These are phyloP conservation scores for Drosophila atripex DNA, from an alignment of 2,888 invertebrate species.

Conservation along the genomic window DNA sequence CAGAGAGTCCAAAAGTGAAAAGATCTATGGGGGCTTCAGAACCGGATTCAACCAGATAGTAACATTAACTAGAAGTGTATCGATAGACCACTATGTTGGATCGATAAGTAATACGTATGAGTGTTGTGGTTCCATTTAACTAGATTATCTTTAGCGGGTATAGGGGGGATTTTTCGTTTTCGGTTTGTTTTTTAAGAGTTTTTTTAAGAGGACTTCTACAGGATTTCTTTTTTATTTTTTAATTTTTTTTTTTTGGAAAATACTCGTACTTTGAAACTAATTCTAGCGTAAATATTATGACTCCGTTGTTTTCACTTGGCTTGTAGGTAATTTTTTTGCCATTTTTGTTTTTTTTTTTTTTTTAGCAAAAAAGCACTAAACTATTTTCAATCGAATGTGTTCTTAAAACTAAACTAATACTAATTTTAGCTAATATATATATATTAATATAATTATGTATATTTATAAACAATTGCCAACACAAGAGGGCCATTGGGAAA, in stretches of 20 bases:
- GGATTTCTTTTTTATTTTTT: neutral
- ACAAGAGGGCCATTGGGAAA: conserved; percentile 22
- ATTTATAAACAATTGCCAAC: conserved; percentile 11
- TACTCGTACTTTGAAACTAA: conserved; percentile 17
- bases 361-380: conserved; percentile 7
- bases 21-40: neutral
- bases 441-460: conserved; percentile 11
- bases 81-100: conserved; percentile 18
- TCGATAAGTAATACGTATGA: conserved; percentile 48
- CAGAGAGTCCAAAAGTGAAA: too few species aligned
- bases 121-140: conserved; percentile 37
- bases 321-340: conserved; percentile 10
- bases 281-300: conserved; percentile 29
- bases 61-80: conserved; percentile 35
- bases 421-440: conserved; percentile 39
- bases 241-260: conserved; percentile 9
- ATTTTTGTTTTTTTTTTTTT: conserved; percentile 1
- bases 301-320: conserved; percentile 40
- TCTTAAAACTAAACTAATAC: conserved; percentile 24
- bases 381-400: conserved; percentile 11
- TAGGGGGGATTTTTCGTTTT: neutral
- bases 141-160: conserved; percentile 41
- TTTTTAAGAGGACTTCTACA: conserved; percentile 31
- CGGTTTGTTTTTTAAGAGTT: too few species aligned
- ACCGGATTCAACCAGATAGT: conserved; percentile 4